A percentile compares a stretch with the other conserved stretches of the same genome.
phyloP scores from a whole-genome alignment of 2,888 invertebrate genomes.

The Cryptosula pallasiana region DNA sequence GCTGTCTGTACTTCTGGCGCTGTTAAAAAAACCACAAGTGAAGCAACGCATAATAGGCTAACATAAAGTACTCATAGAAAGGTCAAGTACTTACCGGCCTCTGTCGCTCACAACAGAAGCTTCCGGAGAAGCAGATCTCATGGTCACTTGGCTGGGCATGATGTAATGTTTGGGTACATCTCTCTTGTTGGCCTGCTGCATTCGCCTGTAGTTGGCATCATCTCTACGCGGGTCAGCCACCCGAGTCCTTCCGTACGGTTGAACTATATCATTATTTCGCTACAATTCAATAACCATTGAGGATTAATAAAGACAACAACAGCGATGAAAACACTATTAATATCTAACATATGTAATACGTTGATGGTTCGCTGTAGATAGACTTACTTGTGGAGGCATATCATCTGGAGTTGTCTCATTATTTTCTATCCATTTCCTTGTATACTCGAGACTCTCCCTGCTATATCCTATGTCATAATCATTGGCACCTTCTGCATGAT shows the following conservation, averaged over 20 bases:
- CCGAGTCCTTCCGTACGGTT: not conserved
- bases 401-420: not conserved
- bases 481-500: not conserved
- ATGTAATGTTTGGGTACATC: conserved; percentile 8
- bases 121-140: not conserved
- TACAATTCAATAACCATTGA: no score
- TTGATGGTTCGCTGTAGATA: no score
- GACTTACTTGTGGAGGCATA: conserved; percentile 1
- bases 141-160: not conserved
- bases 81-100: not conserved
- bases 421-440: conserved; percentile 20
- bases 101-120: conserved; percentile 9
- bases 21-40: not conserved
- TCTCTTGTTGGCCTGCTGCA: not conserved
- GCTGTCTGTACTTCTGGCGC: conserved; percentile 9
- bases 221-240: conserved; percentile 1
- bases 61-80: not conserved
- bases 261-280: not conserved
- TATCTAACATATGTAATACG: no score
- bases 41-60: not conserved
- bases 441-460: conserved; percentile 21
- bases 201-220: not conserved
- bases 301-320: no score
- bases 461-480: conserved; percentile 17
- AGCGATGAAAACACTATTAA: no score